Conservation (phyloP, 2,797 vertebrate genomes). For the Podarcis siculus region DNA sequence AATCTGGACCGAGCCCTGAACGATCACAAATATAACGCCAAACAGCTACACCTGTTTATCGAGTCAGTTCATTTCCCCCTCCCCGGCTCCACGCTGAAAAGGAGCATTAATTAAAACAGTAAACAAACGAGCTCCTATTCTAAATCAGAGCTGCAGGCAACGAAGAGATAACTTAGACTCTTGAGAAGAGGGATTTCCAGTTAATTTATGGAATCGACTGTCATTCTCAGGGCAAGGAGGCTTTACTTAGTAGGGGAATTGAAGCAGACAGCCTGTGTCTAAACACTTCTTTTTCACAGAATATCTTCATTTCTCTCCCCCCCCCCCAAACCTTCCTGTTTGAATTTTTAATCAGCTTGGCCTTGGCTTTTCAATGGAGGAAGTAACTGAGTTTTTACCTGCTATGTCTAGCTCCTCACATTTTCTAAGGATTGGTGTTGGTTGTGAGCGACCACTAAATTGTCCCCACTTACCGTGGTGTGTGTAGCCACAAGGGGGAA, state of each 20-base stretch:
- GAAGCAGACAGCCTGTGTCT: constrained; percentile 83
- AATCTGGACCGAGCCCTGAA: constrained; percentile 76
- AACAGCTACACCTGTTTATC: constrained; percentile 84
- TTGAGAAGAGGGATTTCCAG: constrained; percentile 85
- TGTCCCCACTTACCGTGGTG: too few species aligned
- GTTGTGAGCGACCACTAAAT: neutral
- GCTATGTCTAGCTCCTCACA: neutral
- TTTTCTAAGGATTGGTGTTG: neutral
- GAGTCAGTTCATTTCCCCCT: constrained; percentile 77
- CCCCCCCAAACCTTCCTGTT: constrained; percentile 41
- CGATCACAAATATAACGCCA: constrained; percentile 73
- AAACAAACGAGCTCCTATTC: constrained; percentile 83
- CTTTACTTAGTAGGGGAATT: constrained; percentile 77
- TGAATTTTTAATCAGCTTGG: constrained; percentile 75
- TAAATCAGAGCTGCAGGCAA: constrained; percentile 87
- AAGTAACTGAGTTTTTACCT: constrained; percentile 60
- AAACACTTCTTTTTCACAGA: constrained; percentile 79
- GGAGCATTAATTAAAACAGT: constrained; percentile 86
- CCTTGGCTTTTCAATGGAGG: constrained; percentile 35
- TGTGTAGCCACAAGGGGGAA: too few species aligned
- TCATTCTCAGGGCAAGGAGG: constrained; percentile 77
- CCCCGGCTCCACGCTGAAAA: constrained; percentile 77
- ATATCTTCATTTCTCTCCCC: constrained; percentile 66
- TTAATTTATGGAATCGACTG: constrained; percentile 84
- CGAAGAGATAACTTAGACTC: constrained; percentile 84